Base-by-base conservation (phyloP, 2,888 invertebrate genomes). In the Leistus spinibarbis region DNA sequence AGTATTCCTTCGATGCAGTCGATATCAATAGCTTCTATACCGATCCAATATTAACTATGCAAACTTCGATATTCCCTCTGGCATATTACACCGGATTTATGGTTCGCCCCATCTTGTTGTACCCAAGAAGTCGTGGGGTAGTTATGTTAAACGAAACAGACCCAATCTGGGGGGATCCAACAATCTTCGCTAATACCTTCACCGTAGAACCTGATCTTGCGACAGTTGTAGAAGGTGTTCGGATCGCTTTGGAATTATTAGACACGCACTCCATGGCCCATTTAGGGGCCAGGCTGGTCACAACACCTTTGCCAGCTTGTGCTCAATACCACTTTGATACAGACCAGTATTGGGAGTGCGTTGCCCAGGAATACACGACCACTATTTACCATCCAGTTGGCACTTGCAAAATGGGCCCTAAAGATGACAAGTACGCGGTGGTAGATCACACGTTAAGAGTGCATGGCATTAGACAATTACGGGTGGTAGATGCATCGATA, bases 351-450 rank as follows among this genome's bases (percentile, higher is more conserved):
- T 91, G 92, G 87, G 86, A 85, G 4, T 93, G 93, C 81, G 81
- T 91, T 2, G 85, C 89, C 0, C 89, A 86, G 77, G 88, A 90
- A 57, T 92, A 92, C 80, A 93, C 93, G 0, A 85, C 89, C 0
- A 93, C 93, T 0, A 91, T 93, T 76, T 92, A 86, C 80, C 92
- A 93, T 85, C 91, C 91, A 0, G 89, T 89, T 17, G 91, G 92
- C 0, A 92, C 92, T 0, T 91, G 91, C 81, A 92, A 91, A 82
- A 92, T 92, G 92, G 92, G 91, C 2, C 91, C 91, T 0, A 84
- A 85, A 57, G 85, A 86, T 82, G 92, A 92, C 80, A 83, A 83
- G 3, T 84, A 86, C 0, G 90, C 92, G 0, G 92, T 93, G 0
- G 92, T 93, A 0, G 90, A 92, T 82, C 88, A 89, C 0, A 86